Conservation (phyloP, 2,113 vertebrate species). For the Sisor rabdophorus region DNA sequence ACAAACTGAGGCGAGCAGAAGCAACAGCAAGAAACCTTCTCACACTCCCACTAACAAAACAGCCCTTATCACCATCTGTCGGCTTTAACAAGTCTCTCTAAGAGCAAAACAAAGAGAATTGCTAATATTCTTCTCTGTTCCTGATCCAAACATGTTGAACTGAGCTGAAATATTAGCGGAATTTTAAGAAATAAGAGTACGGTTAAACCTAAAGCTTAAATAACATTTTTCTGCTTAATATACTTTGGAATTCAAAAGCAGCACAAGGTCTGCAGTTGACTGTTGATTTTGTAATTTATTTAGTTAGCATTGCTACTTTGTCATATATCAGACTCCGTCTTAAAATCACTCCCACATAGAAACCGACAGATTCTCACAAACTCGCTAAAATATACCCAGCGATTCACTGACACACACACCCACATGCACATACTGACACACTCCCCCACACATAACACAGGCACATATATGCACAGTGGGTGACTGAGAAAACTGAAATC, state of each 20-base stretch:
- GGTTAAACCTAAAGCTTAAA: conserved; percentile 3
- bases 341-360: conserved; percentile 34
- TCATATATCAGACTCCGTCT: conserved; percentile 33
- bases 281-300: conserved; percentile 35
- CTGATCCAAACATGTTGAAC: conserved; percentile 29
- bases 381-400: conserved; percentile 44
- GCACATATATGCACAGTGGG: conserved; percentile 12
- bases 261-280: conserved; percentile 7
- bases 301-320: conserved; percentile 36
- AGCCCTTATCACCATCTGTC: conserved; percentile 51
- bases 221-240: conserved; percentile 6
- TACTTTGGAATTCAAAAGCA: conserved; percentile 30
- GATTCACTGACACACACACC: conserved; percentile 44
- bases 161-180: conserved; percentile 7
- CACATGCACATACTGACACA: conserved; percentile 41
- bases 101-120: conserved; percentile 32
- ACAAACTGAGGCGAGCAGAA: conserved; percentile 23
- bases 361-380: conserved; percentile 37
- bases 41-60: conserved; percentile 54
- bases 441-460: conserved; percentile 42
- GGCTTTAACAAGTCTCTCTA: conserved; percentile 51
- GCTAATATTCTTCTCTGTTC: conserved; percentile 10
- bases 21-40: conserved; percentile 8
- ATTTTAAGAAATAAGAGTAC: conserved; percentile 18
- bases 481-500: conserved; percentile 59